Evolutionary conservation across 1,140 invertebrate species (phyloP), one percentile per base, ranked within the genome.

Genomic region (Plodia interpunctella): DNA sequence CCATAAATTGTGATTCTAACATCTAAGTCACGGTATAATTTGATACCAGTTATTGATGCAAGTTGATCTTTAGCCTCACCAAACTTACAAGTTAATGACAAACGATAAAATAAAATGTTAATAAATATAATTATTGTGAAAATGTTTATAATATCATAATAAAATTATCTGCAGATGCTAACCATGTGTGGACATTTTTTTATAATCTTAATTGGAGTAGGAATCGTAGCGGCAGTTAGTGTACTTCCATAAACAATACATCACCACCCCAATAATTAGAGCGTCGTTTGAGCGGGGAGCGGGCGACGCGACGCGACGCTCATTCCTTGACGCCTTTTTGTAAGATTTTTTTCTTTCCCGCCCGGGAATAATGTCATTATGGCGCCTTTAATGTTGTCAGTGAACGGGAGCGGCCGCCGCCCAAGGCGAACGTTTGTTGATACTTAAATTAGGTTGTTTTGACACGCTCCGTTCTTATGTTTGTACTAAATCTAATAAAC

Each of bases 391-490:
- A 89, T 87, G 81, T 89, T 86, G 83, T 81, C 83, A 87, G 83
- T 76, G 76, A 82, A 66, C 76, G 74, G 70, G 68, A 74, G 77
- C 49, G 69, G 61, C 73, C 72, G 78, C 83, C 86, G 86, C 84
- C 86, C 86, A 85, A 78, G 84, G 83, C 82, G 84, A 87, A 63
- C 82, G 82, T 87, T 89, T 89, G 87, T 89, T 89, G 83, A 89
- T 89, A 89, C 87, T 89, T 87, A 87, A 89, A 89, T 89, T 89
- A 85, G 84, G 76, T 83, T 87, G 83, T 87, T 87, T 85, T 87
- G 86, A 89, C 84, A 83, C 83, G 84, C 78, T 80, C 86, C 79
- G 80, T 83, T 80, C 84, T 83, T 83, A 86, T 87, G 83, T 86
- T 87, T 86, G 80, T 83, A 88, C 74, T 88, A 86, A 88, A 88